Base-by-base conservation (phyloP, 1,140 invertebrate genomes). In the Gryllus bimaculatus region DNA sequence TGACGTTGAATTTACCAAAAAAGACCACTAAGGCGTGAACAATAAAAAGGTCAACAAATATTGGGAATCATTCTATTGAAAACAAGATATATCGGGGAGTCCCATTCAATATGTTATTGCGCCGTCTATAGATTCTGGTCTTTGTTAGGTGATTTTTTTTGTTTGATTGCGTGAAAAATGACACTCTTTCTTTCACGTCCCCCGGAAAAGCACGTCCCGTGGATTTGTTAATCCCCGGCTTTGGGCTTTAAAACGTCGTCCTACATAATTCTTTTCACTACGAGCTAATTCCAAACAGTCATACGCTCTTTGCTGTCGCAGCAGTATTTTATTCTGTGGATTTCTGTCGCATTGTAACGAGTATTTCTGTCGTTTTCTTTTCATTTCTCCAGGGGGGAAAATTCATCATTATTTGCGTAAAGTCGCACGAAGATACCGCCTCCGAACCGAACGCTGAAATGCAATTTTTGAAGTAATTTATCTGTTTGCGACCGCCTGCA, bases 1-100 rank as follows among this genome's bases (percentile, higher is more conserved):
- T 39, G 26, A 39, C 26, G 26, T 66, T 13, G 54, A 18, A 18
- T 66, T 66, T 13, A 13, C 18, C 10, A 66, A 66, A 66, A 54
- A 66, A 18, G 54, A 18, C 18, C 54, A 10, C 18, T 10, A 18
- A 66, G 10, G 54, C 18, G 54, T 10, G 54, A 13, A 66, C 54
- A 13, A 66, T 66, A 66, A 66, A 66, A 66, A 66, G 54, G 54
- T 66, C 54, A 66, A 66, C 54, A 66, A 66, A 66, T 66, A 66
- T 66, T 66, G 54, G 54, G 18, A 66, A 13, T 66, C 54, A 66
- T 66, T 66, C 54, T 66, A 66, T 66, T 13, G 54, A 66, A 66
- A 13, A 66, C 54, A 66, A 66, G 54, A 66, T 66, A 66, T 66
- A 66, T 66, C 54, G 54, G 10, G 10, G 54, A 66, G 54, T 66